These are phyloP conservation scores for Catamblyrhynchus diadema DNA, from an alignment of 2,797 vertebrate species.

Conservation along the genomic window DNA sequence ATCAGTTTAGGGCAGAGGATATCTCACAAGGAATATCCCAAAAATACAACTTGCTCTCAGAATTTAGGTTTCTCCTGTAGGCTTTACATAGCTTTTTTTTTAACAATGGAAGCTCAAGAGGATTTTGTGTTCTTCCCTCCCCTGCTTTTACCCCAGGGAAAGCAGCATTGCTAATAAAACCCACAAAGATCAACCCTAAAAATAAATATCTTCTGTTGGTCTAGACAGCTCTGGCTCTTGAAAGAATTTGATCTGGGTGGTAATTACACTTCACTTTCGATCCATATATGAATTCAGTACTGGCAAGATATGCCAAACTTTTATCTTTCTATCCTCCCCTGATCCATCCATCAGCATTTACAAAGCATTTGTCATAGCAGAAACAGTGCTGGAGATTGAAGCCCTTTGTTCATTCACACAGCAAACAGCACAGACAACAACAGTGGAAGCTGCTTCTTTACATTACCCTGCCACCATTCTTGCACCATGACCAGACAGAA, in stretches of 20 bases:
- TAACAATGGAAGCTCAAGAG: conserved; percentile 32
- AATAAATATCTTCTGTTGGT: conserved; percentile 57
- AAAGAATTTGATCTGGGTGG: conserved; percentile 51
- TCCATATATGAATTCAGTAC: background rate
- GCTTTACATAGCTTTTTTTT: conserved; percentile 12
- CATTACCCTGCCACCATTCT: background rate
- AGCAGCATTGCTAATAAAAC: conserved; percentile 42
- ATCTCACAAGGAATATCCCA: background rate
- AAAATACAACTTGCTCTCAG: background rate
- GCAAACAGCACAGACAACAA: background rate
- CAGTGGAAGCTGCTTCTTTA: background rate
- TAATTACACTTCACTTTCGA: background rate
- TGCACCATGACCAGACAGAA: background rate
- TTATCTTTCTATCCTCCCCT: background rate
- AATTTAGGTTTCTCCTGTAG: conserved; percentile 18
- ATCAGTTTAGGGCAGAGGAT: background rate
- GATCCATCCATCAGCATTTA: conserved; percentile 24
- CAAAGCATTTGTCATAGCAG: background rate
- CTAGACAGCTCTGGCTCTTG: conserved; percentile 33
- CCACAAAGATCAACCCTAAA: conserved; percentile 38
- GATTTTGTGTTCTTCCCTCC: conserved; percentile 23
- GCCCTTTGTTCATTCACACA: background rate
- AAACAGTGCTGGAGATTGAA: background rate
- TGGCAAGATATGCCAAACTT: background rate
- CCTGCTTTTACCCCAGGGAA: conserved; percentile 4